phyloP scores from a whole-genome alignment of 2,113 vertebrate genomes.

The Tinamus guttatus region DNA sequence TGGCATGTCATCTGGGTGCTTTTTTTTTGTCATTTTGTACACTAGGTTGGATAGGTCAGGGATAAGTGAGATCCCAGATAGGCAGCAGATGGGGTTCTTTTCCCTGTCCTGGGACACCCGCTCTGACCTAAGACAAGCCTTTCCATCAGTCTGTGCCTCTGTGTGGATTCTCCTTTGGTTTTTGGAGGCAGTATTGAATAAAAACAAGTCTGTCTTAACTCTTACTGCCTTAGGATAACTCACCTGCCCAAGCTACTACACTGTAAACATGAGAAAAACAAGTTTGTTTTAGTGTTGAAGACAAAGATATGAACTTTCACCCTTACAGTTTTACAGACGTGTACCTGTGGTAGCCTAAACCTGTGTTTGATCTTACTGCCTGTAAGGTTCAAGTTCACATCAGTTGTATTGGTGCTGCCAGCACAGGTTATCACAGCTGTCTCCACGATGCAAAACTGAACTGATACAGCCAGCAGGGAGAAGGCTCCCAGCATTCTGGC shows the following conservation, averaged over 20 bases:
- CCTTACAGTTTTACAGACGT: background rate
- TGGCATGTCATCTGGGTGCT: background rate
- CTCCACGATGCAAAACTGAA: background rate
- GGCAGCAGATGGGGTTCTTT: background rate
- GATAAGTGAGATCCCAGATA: background rate
- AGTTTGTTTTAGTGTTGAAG: background rate
- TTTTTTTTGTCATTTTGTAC: background rate
- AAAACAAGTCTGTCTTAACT: background rate
- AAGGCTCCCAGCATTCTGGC: background rate
- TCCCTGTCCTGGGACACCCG: background rate
- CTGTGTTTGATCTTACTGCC: background rate
- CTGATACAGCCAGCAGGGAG: background rate
- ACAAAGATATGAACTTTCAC: background rate
- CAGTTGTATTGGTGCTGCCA: background rate
- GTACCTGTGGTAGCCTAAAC: background rate
- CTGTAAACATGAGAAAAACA: background rate
- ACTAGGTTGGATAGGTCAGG: background rate
- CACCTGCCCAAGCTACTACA: background rate
- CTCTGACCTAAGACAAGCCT: background rate
- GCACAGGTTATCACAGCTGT: background rate
- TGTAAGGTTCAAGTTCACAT: background rate
- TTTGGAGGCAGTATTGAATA: background rate
- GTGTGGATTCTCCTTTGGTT: background rate
- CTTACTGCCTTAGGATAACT: background rate
- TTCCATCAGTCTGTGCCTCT: background rate